phyloP scores from a whole-genome alignment of 2,797 vertebrate genomes.

The Acanthurus tractus region DNA sequence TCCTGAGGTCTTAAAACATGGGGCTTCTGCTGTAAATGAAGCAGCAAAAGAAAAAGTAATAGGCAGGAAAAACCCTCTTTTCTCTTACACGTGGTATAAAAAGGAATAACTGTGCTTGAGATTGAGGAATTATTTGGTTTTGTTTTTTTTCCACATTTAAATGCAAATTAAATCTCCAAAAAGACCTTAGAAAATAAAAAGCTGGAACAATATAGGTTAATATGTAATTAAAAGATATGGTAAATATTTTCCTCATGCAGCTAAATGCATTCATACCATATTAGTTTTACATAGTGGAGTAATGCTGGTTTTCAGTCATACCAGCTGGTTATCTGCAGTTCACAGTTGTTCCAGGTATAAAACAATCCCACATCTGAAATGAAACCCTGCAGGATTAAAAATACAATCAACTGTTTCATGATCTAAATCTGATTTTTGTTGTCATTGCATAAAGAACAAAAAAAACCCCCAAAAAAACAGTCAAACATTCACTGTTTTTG shows the following conservation, averaged over 20 bases:
- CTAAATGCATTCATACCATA: background rate
- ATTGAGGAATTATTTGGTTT: background rate
- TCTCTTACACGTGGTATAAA: background rate
- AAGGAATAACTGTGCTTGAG: background rate
- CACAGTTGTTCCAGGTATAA: slow-evolving; percentile 35
- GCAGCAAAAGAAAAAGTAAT: background rate
- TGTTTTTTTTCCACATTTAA: background rate
- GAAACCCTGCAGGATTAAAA: slow-evolving; percentile 36
- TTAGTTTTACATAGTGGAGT: background rate
- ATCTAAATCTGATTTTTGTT: slow-evolving; percentile 24
- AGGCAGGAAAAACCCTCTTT: no score
- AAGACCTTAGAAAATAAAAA: background rate
- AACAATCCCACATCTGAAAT: slow-evolving; percentile 27
- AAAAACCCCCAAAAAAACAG: background rate
- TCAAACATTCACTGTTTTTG: slow-evolving; percentile 12
- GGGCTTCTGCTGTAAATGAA: background rate
- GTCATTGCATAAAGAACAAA: background rate
- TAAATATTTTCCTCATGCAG: background rate
- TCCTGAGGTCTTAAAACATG: background rate
- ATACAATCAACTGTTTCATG: slow-evolving; percentile 20
- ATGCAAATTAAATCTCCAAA: slow-evolving; percentile 7
- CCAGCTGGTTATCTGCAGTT: slow-evolving; percentile 31
- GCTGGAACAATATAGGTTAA: background rate
- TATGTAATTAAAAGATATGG: background rate
- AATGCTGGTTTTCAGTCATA: slow-evolving; percentile 13